These are phyloP conservation scores for Caracal caracal DNA, from an alignment of 2,113 vertebrate genomes.

Conservation along the genomic window DNA sequence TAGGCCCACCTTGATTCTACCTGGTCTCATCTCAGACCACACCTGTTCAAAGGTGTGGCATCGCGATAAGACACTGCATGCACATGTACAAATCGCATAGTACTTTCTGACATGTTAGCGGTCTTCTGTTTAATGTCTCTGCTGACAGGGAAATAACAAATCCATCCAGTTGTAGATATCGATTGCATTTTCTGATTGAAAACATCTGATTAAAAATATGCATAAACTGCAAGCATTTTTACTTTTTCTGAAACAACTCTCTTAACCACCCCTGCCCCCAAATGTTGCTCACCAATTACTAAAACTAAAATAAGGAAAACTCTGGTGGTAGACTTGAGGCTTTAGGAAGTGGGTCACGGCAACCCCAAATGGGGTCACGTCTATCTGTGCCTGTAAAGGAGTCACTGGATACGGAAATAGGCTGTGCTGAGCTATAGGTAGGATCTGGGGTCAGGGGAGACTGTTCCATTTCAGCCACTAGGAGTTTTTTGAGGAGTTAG, in stretches of 20 bases:
- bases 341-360: neutral
- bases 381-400: neutral
- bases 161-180: neutral
- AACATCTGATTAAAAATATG: neutral
- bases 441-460: neutral
- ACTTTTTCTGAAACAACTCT: constrained; percentile 21
- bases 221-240: neutral
- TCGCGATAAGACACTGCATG: neutral
- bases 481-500: neutral
- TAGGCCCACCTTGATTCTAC: neutral
- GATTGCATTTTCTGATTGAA: constrained; percentile 52
- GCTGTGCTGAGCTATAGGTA: neutral
- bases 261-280: neutral
- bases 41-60: neutral
- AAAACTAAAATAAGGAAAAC: neutral
- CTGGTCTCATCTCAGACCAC: neutral
- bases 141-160: neutral
- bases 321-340: neutral
- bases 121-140: neutral
- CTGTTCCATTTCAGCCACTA: neutral
- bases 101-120: neutral
- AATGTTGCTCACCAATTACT: neutral
- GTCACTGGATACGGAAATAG: neutral
- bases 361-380: neutral
- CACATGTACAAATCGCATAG: neutral